Percentiles rank a stretch among this genome's conserved stretches.
These are phyloP conservation scores for Sorex araneus DNA, from an alignment of 2,113 vertebrate genomes.

Conservation along the genomic window DNA sequence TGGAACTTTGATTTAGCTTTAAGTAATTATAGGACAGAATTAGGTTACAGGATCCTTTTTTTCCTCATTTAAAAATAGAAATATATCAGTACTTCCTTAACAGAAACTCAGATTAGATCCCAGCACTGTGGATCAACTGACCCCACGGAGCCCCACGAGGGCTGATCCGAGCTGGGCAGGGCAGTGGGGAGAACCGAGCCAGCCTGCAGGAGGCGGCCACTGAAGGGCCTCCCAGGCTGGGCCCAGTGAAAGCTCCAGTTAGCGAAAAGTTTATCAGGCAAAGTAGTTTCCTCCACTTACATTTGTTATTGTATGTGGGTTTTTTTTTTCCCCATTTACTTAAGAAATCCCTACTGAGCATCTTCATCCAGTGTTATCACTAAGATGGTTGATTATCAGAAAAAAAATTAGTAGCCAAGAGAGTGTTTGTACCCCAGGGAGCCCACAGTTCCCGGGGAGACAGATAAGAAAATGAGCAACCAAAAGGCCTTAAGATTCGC, in stretches of 20 bases:
- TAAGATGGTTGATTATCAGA: background rate
- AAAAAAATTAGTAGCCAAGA: constrained; percentile 7
- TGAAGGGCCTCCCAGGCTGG: background rate
- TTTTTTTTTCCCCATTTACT: background rate
- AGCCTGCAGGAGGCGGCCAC: background rate
- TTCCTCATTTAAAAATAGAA: constrained; percentile 48
- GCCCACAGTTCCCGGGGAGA: background rate
- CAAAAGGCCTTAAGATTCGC: background rate
- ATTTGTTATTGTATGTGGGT: background rate
- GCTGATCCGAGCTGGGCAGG: fast-evolving
- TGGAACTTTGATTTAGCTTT: constrained; percentile 61
- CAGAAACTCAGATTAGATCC: constrained; percentile 8
- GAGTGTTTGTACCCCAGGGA: background rate
- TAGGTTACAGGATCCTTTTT: constrained; percentile 40
- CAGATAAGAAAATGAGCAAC: background rate
- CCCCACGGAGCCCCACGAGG: background rate
- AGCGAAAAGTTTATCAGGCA: constrained; percentile 4
- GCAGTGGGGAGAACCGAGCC: fast-evolving
- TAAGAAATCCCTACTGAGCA: background rate
- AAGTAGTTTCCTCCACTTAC: background rate
- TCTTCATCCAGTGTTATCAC: background rate
- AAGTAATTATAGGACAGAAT: constrained; percentile 48
- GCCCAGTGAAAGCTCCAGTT: background rate
- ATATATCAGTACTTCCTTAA: constrained; percentile 2
- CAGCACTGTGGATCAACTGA: constrained; percentile 9